A percentile compares a stretch with the other conserved stretches of the same genome.
phyloP scores from a whole-genome alignment of 2,888 invertebrate species.

The Celastrina argiolus region DNA sequence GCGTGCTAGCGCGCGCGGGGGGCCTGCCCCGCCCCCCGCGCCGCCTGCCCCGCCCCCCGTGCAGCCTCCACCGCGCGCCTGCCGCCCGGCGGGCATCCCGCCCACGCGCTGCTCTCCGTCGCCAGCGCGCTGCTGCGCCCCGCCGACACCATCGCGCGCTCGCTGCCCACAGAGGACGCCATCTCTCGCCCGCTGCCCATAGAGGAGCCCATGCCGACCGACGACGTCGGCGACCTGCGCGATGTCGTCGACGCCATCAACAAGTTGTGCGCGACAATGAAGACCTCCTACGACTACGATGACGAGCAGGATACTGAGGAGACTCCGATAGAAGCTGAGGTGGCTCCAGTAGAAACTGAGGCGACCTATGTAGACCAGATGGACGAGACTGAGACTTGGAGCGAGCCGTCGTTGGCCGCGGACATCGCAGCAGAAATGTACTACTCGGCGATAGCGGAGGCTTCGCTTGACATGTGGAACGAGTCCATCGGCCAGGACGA shows the following conservation, averaged over 20 bases:
- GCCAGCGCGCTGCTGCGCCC: conserved; percentile 56
- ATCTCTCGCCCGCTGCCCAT: conserved; percentile 48
- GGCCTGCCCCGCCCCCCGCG: conserved; percentile 44
- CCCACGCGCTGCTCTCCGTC: conserved; percentile 54
- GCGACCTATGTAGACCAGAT: neutral
- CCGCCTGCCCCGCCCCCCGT: conserved; percentile 27
- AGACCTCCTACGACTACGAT: conserved; percentile 50
- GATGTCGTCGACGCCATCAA: conserved; percentile 75
- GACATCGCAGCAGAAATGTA: conserved; percentile 13
- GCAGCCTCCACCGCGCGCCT: conserved; percentile 41
- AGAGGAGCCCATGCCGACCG: conserved; percentile 51
- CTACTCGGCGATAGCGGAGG: conserved; percentile 7
- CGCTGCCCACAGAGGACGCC: conserved; percentile 52
- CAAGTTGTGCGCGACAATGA: conserved; percentile 68
- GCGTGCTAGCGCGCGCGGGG: conserved; percentile 74
- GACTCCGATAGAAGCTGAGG: conserved; percentile 31
- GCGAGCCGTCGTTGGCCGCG: neutral
- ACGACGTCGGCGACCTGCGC: conserved; percentile 61
- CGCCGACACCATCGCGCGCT: conserved; percentile 27
- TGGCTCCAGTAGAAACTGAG: neutral
- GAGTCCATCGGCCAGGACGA: conserved; percentile 34
- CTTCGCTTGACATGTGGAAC: neutral
- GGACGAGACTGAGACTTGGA: neutral
- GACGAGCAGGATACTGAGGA: conserved; percentile 23
- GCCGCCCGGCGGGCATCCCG: conserved; percentile 51